Base-by-base conservation (phyloP, 1,140 invertebrate species). In the Ooceraea biroi region DNA sequence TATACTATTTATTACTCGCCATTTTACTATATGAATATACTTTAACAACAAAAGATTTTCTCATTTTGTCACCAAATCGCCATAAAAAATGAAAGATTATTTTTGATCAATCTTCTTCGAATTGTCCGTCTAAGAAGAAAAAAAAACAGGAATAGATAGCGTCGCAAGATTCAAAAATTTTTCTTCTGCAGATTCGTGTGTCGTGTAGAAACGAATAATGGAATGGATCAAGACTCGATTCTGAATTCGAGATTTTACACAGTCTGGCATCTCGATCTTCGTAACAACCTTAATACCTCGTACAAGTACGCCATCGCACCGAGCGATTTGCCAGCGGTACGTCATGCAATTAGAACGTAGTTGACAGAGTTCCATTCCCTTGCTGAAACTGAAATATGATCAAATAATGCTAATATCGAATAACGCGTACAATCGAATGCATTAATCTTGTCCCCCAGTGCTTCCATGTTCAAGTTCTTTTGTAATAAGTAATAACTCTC, bases 131-230 rank as follows among this genome's bases (percentile, higher is more conserved):
- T 60, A 44, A 52, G 52, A 71, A 4, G n/a, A n/a, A n/a, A n/a
- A n/a, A n/a, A n/a, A n/a, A n/a, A n/a, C n/a, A n/a, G n/a, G n/a
- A n/a, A n/a, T n/a, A n/a, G n/a, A n/a, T n/a, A n/a, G n/a, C n/a
- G n/a, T n/a, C n/a, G n/a, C n/a, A n/a, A n/a, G n/a, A n/a, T n/a
- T n/a, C n/a, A n/a, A n/a, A n/a, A n/a, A 63, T 78, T 58, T 80
- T 27, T 69, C 36, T 66, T 69, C 84, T 83, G 19, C 66, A 96
- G 96, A 27, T 96, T 96, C 86, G 90, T 94, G 55, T 96, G 96
- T 89, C 94, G 95, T 48, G 86, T 95, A n/a, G 93, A 94, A 61
- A 72, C 94, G 30, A 88, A 90, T n/a, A 88, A 93, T 61, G 94
- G 95, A 46, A 87, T 66, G 0, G 95, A 95, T 82, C 90, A 91